Conservation (phyloP, 2,113 vertebrate species). For the Aspiorhynchus laticeps region DNA sequence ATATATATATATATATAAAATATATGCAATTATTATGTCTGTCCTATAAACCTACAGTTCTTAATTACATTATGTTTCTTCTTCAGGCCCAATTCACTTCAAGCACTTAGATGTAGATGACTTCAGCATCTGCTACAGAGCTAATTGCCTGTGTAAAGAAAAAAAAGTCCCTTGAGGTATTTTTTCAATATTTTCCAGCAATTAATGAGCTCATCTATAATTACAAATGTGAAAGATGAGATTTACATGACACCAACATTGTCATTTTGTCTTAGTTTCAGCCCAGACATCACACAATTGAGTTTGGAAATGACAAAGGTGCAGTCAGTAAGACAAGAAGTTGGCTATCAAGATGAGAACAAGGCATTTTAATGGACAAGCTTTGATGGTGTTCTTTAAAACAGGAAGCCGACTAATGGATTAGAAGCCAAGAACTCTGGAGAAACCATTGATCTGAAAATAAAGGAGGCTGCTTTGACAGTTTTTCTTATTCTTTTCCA, state of each 20-base stretch:
- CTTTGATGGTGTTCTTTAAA: slow-evolving; percentile 51
- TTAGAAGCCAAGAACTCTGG: slow-evolving; percentile 52
- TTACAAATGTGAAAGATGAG: slow-evolving; percentile 25
- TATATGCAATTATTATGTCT: not conserved
- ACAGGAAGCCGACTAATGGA: slow-evolving; percentile 54
- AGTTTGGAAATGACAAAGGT: slow-evolving; percentile 49
- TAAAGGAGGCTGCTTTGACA: slow-evolving; percentile 42
- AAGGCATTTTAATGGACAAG: slow-evolving; percentile 55
- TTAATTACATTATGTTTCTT: slow-evolving; percentile 17
- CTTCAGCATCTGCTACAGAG: slow-evolving; percentile 16
- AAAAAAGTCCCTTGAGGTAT: slow-evolving; percentile 14
- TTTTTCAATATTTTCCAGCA: slow-evolving; percentile 1
- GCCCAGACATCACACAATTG: slow-evolving; percentile 36
- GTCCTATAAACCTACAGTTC: slow-evolving; percentile 15
- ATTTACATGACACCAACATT: not conserved
- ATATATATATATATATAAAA: no score
- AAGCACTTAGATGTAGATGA: slow-evolving; percentile 9
- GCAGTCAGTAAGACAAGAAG: slow-evolving; percentile 34
- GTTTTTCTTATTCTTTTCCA: slow-evolving; percentile 29
- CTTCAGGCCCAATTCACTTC: not conserved
- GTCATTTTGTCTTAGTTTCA: not conserved
- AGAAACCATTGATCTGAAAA: slow-evolving; percentile 54
- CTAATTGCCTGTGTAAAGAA: slow-evolving; percentile 5
- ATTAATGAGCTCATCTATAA: slow-evolving; percentile 30
- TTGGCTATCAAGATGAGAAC: slow-evolving; percentile 16